phyloP scores from a whole-genome alignment of 2,888 invertebrate species.

The Anorthoa munda region DNA sequence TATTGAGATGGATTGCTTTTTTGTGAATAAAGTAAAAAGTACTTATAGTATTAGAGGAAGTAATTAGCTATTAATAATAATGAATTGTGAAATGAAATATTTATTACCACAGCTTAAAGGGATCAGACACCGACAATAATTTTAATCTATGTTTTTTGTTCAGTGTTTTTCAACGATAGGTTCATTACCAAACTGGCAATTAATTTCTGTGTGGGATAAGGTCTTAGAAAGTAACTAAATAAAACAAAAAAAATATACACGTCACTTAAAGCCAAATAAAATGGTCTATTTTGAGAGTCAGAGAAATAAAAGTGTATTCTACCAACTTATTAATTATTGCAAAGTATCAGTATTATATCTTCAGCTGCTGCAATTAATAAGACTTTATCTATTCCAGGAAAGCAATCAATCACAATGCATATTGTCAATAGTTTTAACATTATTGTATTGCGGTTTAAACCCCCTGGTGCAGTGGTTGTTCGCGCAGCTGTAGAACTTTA shows the following conservation, averaged over 20 bases:
- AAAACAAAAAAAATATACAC: too few species aligned
- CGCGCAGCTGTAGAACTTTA: not conserved
- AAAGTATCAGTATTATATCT: conserved; percentile 4
- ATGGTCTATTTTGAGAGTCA: not conserved
- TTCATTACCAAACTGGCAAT: not conserved
- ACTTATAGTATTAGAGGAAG: conserved; percentile 1
- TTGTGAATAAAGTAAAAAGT: conserved; percentile 10
- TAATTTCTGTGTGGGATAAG: not conserved
- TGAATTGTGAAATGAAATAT: not conserved
- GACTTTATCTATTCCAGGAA: conserved; percentile 47
- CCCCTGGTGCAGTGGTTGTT: conserved; percentile 1
- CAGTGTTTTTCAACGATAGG: not conserved
- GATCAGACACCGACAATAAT: not conserved
- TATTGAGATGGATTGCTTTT: conserved; percentile 31
- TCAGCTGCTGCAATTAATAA: conserved; percentile 1
- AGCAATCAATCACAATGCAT: conserved; percentile 25
- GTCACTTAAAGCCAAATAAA: not conserved
- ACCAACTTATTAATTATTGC: not conserved
- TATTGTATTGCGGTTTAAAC: conserved; percentile 10
- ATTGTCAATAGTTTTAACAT: conserved; percentile 12
- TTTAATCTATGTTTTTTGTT: conserved; percentile 1
- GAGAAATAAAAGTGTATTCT: not conserved
- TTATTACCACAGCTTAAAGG: not conserved
- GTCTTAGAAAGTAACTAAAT: too few species aligned
- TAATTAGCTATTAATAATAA: conserved; percentile 2